These are phyloP conservation scores for Otolemur garnettii DNA, from an alignment of 2,113 vertebrate species.

Conservation along the genomic window DNA sequence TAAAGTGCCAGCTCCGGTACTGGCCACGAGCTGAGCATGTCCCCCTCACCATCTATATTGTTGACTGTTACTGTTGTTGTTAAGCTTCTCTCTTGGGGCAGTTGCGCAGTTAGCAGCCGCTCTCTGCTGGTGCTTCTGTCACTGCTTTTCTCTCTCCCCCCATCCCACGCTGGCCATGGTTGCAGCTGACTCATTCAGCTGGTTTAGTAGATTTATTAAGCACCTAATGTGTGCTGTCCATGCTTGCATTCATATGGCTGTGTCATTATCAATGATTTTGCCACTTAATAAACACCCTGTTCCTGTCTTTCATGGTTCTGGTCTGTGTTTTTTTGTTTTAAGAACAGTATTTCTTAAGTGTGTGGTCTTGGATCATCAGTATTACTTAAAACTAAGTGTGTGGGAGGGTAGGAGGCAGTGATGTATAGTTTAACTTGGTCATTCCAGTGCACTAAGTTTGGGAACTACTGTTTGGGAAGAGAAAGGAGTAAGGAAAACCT, in stretches of 20 bases:
- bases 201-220: neutral
- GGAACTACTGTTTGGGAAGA: neutral
- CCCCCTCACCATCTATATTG: accelerated
- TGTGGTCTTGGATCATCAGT: neutral
- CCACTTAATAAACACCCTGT: neutral
- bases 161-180: no score
- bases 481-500: neutral
- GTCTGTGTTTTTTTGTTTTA: neutral
- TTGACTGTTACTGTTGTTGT: neutral
- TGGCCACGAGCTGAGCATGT: accelerated
- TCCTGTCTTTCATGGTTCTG: neutral
- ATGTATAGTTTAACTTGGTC: neutral
- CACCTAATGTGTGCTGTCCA: neutral
- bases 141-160: no score
- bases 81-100: neutral
- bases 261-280: neutral
- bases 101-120: neutral
- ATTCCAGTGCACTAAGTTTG: neutral
- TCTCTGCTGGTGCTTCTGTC: neutral
- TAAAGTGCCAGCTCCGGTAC: neutral
- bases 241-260: neutral
- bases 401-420: no score
- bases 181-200: neutral
- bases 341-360: neutral
- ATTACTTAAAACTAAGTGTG: neutral